A percentile compares a stretch with the other conserved stretches of the same genome.
phyloP scores from a whole-genome alignment of 2,888 invertebrate genomes.

The Drosophila peninsularis region DNA sequence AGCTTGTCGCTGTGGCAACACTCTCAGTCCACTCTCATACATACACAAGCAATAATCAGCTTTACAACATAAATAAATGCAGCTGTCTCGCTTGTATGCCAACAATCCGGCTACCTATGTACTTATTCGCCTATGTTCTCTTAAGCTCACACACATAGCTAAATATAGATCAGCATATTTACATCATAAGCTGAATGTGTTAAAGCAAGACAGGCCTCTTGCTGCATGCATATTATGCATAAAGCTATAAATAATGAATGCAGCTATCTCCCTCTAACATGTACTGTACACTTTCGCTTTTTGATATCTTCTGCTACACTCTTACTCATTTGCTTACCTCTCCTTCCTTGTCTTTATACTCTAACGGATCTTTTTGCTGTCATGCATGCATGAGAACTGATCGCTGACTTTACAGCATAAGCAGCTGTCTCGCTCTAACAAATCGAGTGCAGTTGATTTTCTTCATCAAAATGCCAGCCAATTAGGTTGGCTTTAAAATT shows the following conservation, averaged over 20 bases:
- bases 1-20: background rate
- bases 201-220: background rate
- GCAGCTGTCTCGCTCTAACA: background rate
- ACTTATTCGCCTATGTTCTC: background rate
- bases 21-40: background rate
- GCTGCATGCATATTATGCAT: background rate
- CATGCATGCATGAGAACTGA: background rate
- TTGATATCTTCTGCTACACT: background rate
- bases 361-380: background rate
- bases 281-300: background rate
- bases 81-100: background rate
- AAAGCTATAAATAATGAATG: background rate
- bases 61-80: background rate
- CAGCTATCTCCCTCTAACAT: background rate
- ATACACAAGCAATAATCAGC: background rate
- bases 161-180: background rate
- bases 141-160: background rate
- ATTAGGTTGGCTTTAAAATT: slow-evolving; percentile 2
- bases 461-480: background rate
- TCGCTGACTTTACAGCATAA: background rate
- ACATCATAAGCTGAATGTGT: background rate
- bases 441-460: too few species aligned
- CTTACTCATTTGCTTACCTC: background rate
- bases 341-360: background rate
- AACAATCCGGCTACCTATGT: background rate